Percentiles rank a stretch among this genome's conserved stretches.
Conservation (phyloP, 2,113 vertebrate species). For the Pelobates fuscus region DNA sequence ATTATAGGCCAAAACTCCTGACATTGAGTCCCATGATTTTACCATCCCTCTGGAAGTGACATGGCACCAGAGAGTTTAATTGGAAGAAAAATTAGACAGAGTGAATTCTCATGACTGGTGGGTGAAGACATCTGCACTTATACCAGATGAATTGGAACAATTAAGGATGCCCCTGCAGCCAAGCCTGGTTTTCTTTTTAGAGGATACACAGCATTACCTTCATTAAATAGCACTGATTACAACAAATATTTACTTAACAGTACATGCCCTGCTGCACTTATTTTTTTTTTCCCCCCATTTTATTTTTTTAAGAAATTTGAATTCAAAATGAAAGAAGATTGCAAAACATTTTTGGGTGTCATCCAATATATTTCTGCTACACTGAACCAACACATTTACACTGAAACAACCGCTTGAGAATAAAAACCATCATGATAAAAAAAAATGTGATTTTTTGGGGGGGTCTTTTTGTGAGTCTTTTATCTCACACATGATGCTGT, state of each 20-base stretch:
- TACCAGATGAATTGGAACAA: neutral
- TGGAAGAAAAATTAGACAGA: slow-evolving; percentile 4
- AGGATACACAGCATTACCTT: neutral
- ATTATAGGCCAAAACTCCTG: neutral
- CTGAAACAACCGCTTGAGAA: too few species aligned
- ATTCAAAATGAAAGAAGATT: too few species aligned
- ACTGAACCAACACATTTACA: too few species aligned
- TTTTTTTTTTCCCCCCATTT: too few species aligned
- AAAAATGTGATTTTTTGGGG: too few species aligned
- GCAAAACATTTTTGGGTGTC: too few species aligned
- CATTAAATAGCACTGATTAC: neutral
- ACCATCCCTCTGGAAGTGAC: neutral
- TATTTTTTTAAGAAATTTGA: too few species aligned
- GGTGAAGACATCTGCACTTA: neutral
- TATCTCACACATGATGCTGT: too few species aligned
- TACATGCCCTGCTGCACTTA: neutral
- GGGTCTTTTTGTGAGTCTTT: too few species aligned
- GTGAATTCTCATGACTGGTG: slow-evolving; percentile 7
- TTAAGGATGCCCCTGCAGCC: neutral
- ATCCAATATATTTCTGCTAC: too few species aligned
- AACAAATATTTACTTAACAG: neutral
- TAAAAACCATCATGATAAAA: too few species aligned
- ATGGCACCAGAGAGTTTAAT: neutral
- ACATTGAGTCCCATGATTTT: neutral
- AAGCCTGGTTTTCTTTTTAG: neutral